phyloP scores from a whole-genome alignment of 2,888 invertebrate species.

The Cryptus armator region DNA sequence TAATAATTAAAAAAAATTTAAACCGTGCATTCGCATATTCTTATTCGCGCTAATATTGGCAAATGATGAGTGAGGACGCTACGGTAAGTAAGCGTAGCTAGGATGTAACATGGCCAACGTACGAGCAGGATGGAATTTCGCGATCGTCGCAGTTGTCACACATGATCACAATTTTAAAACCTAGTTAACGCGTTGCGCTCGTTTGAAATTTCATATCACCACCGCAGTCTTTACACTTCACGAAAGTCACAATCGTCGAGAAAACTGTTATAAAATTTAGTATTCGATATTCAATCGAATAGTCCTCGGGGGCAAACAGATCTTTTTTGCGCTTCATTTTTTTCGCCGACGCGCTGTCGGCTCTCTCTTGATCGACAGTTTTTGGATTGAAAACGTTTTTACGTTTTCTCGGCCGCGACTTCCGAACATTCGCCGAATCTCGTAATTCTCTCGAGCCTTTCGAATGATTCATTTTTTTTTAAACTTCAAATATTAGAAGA shows the following conservation, averaged over 20 bases:
- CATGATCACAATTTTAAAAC: constrained; percentile 72
- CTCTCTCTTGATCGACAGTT: constrained; percentile 65
- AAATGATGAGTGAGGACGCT: no score
- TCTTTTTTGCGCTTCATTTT: no score
- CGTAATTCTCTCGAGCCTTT: constrained; percentile 3
- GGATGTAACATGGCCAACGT: no score
- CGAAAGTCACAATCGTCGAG: constrained; percentile 65
- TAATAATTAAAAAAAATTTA: no score
- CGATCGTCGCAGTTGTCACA: no score
- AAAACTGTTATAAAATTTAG: constrained; percentile 70
- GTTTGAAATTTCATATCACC: constrained; percentile 62
- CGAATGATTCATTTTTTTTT: constrained; percentile 38
- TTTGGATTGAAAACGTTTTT: constrained; percentile 67
- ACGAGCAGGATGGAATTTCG: no score
- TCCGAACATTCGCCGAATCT: constrained; percentile 11
- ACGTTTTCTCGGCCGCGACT: constrained; percentile 60
- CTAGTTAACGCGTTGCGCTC: constrained; percentile 71
- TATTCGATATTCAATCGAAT: constrained; percentile 70
- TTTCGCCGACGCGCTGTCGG: constrained; percentile 69
- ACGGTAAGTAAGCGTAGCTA: no score
- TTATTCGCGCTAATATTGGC: no score
- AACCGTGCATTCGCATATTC: no score
- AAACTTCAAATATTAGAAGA: constrained; percentile 28
- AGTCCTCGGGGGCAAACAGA: no score
- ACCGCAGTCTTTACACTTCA: constrained; percentile 67